Conservation (phyloP, 37 sponge, comb jelly and placozoan genomes). For the Haliclona indistincta region DNA sequence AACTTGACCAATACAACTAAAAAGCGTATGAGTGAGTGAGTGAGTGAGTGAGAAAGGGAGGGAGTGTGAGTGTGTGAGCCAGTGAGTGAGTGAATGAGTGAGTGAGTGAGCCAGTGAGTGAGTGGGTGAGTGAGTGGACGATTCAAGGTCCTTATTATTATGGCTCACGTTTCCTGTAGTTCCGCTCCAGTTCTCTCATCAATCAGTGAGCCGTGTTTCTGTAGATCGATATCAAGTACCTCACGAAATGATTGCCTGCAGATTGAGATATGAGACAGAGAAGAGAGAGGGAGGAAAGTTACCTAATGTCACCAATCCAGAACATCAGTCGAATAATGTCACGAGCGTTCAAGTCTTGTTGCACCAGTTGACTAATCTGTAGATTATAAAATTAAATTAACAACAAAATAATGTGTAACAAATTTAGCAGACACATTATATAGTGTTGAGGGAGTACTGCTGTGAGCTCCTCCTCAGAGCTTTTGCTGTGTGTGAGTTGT, state of each 20-base stretch:
- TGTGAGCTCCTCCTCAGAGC: too few relatives aligned
- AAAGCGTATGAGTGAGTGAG: slow-evolving; percentile 46
- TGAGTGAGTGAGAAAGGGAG: too few relatives aligned
- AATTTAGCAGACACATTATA: too few relatives aligned
- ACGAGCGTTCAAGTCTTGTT: slow-evolving; percentile 40
- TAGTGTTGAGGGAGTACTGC: too few relatives aligned
- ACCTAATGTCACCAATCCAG: slow-evolving; percentile 72
- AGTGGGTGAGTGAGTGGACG: neutral
- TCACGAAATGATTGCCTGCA: slow-evolving; percentile 50
- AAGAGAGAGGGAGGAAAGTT: neutral
- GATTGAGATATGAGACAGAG: too few relatives aligned
- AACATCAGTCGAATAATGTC: slow-evolving; percentile 65
- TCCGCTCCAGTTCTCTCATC: slow-evolving; percentile 44
- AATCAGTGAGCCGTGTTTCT: slow-evolving; percentile 50
- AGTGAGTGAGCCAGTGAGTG: neutral
- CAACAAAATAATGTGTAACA: neutral
- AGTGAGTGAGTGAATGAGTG: too few relatives aligned
- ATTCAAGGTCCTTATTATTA: neutral
- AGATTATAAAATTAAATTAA: neutral
- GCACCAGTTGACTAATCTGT: slow-evolving; percentile 53
- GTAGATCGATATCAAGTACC: slow-evolving; percentile 42
- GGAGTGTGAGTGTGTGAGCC: too few relatives aligned
- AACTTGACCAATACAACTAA: slow-evolving; percentile 59
- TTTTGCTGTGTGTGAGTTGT: too few relatives aligned
- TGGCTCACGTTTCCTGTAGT: slow-evolving; percentile 52